These are phyloP conservation scores for Pristionchus japonicus DNA, from an alignment of 2,888 invertebrate genomes.

Conservation along the genomic window DNA sequence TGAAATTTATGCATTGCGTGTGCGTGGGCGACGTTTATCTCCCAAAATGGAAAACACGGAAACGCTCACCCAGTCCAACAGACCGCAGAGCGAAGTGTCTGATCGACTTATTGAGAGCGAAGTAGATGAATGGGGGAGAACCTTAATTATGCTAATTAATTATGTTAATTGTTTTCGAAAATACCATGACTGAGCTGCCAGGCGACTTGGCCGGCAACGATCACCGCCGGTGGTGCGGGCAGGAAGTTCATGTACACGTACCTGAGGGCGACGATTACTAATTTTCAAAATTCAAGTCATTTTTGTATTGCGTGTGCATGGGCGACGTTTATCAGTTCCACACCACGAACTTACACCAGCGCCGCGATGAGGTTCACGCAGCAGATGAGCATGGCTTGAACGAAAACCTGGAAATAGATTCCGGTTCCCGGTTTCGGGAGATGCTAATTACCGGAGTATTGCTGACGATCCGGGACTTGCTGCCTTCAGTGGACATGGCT, in stretches of 20 bases:
- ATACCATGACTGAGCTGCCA: conserved; percentile 36
- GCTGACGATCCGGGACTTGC: not conserved
- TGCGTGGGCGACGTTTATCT: too few species aligned
- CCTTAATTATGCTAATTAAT: not conserved
- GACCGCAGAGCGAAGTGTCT: not conserved
- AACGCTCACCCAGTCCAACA: not conserved
- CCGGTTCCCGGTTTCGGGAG: too few species aligned
- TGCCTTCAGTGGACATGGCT: not conserved
- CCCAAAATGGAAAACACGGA: too few species aligned
- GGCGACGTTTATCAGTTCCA: not conserved
- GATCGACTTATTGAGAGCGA: conserved; percentile 6
- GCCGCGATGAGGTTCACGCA: conserved; percentile 19
- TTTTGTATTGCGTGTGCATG: not conserved
- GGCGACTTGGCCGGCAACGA: not conserved
- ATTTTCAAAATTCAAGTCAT: not conserved
- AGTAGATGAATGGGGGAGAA: conserved; percentile 15
- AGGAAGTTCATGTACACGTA: conserved; percentile 33
- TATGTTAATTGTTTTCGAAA: not conserved
- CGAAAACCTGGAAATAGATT: conserved; percentile 24
- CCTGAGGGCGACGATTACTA: not conserved
- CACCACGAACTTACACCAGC: not conserved
- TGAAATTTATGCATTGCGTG: too few species aligned
- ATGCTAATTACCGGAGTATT: not conserved
- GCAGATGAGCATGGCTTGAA: conserved; percentile 26
- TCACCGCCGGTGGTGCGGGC: not conserved